phyloP scores from a whole-genome alignment of 2,888 invertebrate species.

The Anarsia innoxiella region DNA sequence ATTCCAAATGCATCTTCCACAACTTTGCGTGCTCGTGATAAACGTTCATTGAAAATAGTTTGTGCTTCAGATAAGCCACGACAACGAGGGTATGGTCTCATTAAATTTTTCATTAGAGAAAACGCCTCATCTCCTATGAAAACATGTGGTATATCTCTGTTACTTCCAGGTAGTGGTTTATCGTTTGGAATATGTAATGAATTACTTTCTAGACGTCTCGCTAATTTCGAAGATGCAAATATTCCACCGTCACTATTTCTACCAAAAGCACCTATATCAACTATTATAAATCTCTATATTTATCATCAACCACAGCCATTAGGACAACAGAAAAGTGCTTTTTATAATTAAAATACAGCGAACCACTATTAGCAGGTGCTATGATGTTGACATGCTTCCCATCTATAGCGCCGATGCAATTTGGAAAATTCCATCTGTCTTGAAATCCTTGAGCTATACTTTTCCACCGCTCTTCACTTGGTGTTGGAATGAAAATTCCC shows the following conservation, averaged over 20 bases:
- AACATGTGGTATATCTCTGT: slow-evolving; percentile 10
- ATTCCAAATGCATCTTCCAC: slow-evolving; percentile 21
- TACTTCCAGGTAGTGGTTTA: slow-evolving; percentile 13
- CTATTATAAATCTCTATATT: slow-evolving; percentile 19
- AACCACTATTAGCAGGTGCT: slow-evolving; percentile 1
- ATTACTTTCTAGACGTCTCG: slow-evolving; percentile 12
- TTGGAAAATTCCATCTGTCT: slow-evolving; percentile 5
- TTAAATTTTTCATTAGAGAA: slow-evolving; percentile 15
- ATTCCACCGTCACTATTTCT: slow-evolving; percentile 23
- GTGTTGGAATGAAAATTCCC: too few species aligned
- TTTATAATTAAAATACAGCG: slow-evolving; percentile 3
- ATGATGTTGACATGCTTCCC: slow-evolving; percentile 4
- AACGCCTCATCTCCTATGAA: slow-evolving; percentile 19
- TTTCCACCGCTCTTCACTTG: too few species aligned
- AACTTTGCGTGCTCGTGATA: slow-evolving; percentile 17
- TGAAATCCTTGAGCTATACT: too few species aligned
- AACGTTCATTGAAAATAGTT: slow-evolving; percentile 16
- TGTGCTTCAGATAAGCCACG: slow-evolving; percentile 8
- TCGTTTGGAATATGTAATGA: slow-evolving; percentile 11
- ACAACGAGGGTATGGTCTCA: slow-evolving; percentile 14
- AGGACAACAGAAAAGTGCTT: slow-evolving; percentile 5
- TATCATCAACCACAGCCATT: slow-evolving; percentile 11
- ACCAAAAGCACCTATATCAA: slow-evolving; percentile 24
- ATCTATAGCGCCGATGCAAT: slow-evolving; percentile 3
- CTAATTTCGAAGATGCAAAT: slow-evolving; percentile 20